Base-by-base conservation (phyloP, 1,140 invertebrate species). In the Trichonephila clavata region DNA sequence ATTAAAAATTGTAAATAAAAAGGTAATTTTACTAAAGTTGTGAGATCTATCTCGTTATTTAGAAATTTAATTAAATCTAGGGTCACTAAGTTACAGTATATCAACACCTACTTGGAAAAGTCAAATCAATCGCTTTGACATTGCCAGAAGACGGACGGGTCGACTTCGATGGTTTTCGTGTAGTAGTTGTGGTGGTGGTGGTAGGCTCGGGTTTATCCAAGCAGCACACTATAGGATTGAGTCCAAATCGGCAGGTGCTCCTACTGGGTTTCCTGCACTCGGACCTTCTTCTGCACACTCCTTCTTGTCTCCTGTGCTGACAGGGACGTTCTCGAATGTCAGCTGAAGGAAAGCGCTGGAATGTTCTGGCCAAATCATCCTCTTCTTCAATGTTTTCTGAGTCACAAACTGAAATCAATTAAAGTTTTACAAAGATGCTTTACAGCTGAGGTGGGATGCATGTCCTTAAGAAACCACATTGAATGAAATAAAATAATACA, bases 161-260 rank as follows among this genome's bases (percentile, higher is more conserved):
- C 6, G 63, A 63, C 18, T n/a, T 68, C 39, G 77, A 50, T 10
- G 68, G 50, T 61, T 2, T n/a, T 14, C n/a, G 65, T 39, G 24
- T 27, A 24, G 21, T 68, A 16, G 90, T 83, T 8, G 68, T 90
- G n/a, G 77, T 92, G 2, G 63, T 92, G 3, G 81, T 59, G 14
- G 63, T 77, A 2, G 14, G 7, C n/a, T n/a, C 71, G 0, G n/a
- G 32, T 24, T 63, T 81, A 16, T 92, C 91, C 61, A 92, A 21
- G 43, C 91, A 92, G 27, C 91, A 92, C 24, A 92, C 91, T 4
- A 92, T 61, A 0, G 91, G 91, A 92, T 92, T 77, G 3, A 86
- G 16, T 4, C 91, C 91, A n/a, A 68, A 63, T 21, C 83, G 32
- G 10, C 91, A 92, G 20, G 83, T 86, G 21, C 71, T 61, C 43